phyloP scores from a whole-genome alignment of 1,140 invertebrate genomes.

The Danaus plexippus region DNA sequence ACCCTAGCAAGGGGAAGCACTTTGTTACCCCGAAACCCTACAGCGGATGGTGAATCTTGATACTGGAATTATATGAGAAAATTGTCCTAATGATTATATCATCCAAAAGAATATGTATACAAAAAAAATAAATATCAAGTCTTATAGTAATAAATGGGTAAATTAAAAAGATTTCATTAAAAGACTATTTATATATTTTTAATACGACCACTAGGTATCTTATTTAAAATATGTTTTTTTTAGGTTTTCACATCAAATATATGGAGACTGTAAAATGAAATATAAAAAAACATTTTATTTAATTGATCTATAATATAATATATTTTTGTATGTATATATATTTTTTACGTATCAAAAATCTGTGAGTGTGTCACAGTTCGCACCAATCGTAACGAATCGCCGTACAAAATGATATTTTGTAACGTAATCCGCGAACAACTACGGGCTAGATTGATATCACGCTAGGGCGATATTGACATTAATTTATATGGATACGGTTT shows the following conservation, averaged over 20 bases:
- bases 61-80: constrained; percentile 9
- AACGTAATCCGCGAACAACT: constrained; percentile 69
- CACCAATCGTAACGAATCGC: constrained; percentile 68
- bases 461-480: constrained; percentile 65
- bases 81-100: too few relatives aligned
- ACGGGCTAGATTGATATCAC: constrained; percentile 63
- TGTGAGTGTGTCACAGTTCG: constrained; percentile 20
- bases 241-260: too few relatives aligned
- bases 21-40: constrained; percentile 37
- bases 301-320: constrained; percentile 2
- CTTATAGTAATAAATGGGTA: too few relatives aligned
- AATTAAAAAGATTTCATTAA: too few relatives aligned
- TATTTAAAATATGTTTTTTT: too few relatives aligned
- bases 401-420: constrained; percentile 71
- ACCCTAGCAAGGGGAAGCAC: constrained; percentile 45
- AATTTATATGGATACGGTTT: constrained; percentile 71
- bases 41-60: constrained; percentile 28
- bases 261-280: too few relatives aligned
- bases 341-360: constrained; percentile 27
- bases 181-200: too few relatives aligned
- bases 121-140: too few relatives aligned
- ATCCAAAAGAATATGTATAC: too few relatives aligned
- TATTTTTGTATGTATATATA: constrained; percentile 7
- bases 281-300: not conserved
- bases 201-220: too few relatives aligned